Evolutionary conservation across 2,888 invertebrate species (phyloP), one percentile per base, ranked within the genome.

Genomic region (Marasmarcha lunaedactyla): DNA sequence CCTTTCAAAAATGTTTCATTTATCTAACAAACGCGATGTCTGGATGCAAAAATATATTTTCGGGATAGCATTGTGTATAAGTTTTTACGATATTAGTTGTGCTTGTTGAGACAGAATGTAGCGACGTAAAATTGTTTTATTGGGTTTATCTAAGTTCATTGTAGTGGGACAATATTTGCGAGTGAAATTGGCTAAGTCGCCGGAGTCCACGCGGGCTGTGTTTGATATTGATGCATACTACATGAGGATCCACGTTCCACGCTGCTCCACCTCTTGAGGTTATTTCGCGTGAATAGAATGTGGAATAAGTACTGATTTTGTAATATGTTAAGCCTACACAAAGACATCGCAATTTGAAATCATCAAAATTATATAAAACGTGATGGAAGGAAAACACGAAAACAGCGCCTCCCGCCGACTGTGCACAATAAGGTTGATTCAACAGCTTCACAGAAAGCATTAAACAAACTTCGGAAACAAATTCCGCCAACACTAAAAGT

Each of bases 151-250:
- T 30, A 20, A 7, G 2, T 4, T 30, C 30, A 30, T 59, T 57
- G 72, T 67, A 69, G 42, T 55, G 74, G 55, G 59, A 63, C 71
- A 76, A 79, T 78, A 76, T 81, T 81, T 81, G 71, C 67, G 57
- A 59, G 55, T 64, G 64, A 78, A 79, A 81, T 81, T 78, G 74
- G 69, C 68, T 63, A 58, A 66, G 65, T 63, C 59, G 56, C 64
- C 42, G 39, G 63, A 56, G 68, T 59, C 55, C 20, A 20, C 4
- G 4, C 55, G 58, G 59, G 62, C 64, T 59, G 63, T 81, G 81
- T 81, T 81, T 79, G 72, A 66, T 68, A 72, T 76, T 78, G 71
- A 76, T 81, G 78, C 76, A 81, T 81, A 77, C 61, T 79, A 74
- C 72, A 79, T 66, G 14, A 9, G 33, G 7, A 4, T 11, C 4